A percentile compares a stretch with the other conserved stretches of the same genome.
Conservation (phyloP, 2,113 vertebrate species). For the Microcebus griseorufus region DNA sequence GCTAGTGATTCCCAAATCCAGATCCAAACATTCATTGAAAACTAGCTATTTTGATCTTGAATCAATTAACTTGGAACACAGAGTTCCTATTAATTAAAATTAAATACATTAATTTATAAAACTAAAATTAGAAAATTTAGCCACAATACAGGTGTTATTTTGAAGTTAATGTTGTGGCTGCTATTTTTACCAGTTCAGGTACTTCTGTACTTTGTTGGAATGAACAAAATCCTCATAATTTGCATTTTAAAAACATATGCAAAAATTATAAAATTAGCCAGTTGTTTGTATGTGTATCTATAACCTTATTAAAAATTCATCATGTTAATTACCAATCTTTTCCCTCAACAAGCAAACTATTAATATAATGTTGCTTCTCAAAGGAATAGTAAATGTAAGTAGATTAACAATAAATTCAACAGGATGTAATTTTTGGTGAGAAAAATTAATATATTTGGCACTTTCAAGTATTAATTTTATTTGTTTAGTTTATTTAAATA, state of each 20-base stretch:
- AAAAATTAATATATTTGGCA: conserved; percentile 42
- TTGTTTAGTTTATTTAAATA: conserved; percentile 26
- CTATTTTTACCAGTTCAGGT: neutral
- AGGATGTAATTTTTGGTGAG: conserved; percentile 31
- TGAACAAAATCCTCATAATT: neutral
- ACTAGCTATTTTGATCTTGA: neutral
- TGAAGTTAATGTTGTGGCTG: neutral
- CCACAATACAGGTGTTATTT: neutral
- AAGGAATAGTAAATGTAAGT: conserved; percentile 11
- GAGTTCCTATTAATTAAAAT: neutral
- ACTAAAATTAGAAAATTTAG: neutral
- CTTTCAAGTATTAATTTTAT: conserved; percentile 58
- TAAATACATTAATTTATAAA: neutral
- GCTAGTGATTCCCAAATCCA: neutral
- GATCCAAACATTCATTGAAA: neutral
- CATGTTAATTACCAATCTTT: conserved; percentile 17
- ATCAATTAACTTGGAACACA: neutral
- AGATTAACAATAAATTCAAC: conserved; percentile 57
- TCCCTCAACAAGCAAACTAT: neutral
- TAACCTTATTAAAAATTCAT: conserved; percentile 63
- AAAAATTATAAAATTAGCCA: neutral
- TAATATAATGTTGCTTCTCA: neutral
- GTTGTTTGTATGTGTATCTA: neutral
- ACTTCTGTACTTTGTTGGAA: neutral
- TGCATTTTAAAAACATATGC: neutral